These are phyloP conservation scores for Elachura formosa DNA, from an alignment of 2,113 vertebrate species.

Conservation along the genomic window DNA sequence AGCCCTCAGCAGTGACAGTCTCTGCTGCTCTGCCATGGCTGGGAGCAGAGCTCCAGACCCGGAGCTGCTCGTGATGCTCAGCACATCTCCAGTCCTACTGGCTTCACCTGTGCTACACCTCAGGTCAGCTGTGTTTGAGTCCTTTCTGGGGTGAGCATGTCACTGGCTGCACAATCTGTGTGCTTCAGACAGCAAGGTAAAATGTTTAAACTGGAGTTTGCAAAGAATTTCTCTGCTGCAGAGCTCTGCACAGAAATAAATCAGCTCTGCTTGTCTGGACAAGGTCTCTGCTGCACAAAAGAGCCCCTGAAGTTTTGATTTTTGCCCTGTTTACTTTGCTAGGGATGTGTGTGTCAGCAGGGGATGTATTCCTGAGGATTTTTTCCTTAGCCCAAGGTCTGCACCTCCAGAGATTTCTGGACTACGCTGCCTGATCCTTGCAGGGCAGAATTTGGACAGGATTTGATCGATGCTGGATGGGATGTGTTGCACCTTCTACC, in stretches of 20 bases:
- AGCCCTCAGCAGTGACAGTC: background rate
- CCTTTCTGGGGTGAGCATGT: background rate
- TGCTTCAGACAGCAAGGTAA: background rate
- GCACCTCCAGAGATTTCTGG: background rate
- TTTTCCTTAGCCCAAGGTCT: background rate
- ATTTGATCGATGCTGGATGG: fast-evolving
- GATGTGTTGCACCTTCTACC: background rate
- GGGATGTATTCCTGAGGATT: background rate
- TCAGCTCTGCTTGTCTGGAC: background rate
- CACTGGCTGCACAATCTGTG: background rate
- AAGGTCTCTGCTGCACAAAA: background rate
- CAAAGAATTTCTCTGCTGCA: background rate
- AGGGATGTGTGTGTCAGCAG: background rate
- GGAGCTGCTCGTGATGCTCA: background rate
- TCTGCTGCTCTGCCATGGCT: background rate
- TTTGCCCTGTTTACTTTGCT: background rate
- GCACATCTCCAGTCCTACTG: background rate
- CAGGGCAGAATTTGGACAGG: background rate
- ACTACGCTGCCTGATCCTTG: background rate
- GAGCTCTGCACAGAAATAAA: background rate
- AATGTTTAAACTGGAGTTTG: background rate
- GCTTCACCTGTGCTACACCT: background rate
- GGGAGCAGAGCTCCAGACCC: background rate
- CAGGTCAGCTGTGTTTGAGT: background rate
- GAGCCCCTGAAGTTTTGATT: background rate